Base-by-base conservation (phyloP, 92 coral and sea anemone species). In the Desmophyllum pertusum region DNA sequence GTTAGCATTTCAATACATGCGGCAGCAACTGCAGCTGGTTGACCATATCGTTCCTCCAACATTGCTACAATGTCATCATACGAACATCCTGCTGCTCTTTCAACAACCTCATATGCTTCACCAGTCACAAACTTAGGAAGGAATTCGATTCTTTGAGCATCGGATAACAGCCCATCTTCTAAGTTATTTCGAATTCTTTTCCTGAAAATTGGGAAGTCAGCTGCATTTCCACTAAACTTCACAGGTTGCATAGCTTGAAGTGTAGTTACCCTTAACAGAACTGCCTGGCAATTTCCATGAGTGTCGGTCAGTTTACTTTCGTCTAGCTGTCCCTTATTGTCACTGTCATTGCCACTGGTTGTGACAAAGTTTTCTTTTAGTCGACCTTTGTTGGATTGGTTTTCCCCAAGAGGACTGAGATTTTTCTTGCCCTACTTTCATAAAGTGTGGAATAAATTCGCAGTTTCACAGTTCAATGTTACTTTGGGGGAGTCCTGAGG, bases 191-290 rank as follows among this genome's bases (percentile, higher is more conserved):
- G 33, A 61, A 61, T 61, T 29, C 66, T 61, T 61, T n/a, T 61
- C 35, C 66, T 3, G 4, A 61, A 61, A 33, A 61, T 13, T n/a
- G 27, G 63, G 17, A 55, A 55, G n/a, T n/a, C n/a, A n/a, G n/a
- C n/a, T n/a, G n/a, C n/a, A n/a, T n/a, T 61, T 61, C 35, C 88
- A 36, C 57, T 68, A 51, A 88, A 84, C 65, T 92, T 86, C 13
- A 89, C 83, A 11, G 93, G 91, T 63, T 86, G 90, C 88, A 92
- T 92, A 0, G 88, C 91, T 83, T 92, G 92, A 37, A 86, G 48
- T 85, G 84, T 83, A 75, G 83, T 88, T 61, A 91, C 43, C 71
- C 84, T 91, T 69, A 88, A 85, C 85, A 77, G 50, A 38, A 78
- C 67, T 76, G 84, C 75, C 75, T 81, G 75, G 57, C n/a, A n/a